Evolutionary conservation across 2,797 vertebrate species (phyloP).

Genomic region (Enteromius mattozi): DNA sequence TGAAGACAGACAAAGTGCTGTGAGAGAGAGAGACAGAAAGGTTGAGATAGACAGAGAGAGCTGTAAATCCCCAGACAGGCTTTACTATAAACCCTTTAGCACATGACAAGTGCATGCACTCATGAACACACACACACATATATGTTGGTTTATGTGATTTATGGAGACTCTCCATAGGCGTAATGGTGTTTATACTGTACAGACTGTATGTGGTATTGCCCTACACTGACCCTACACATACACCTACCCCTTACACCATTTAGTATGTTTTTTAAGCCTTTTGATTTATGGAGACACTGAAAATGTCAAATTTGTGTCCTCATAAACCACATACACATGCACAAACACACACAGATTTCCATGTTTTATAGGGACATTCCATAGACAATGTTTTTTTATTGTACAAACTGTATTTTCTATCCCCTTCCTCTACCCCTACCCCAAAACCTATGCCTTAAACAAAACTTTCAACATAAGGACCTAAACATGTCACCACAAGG

Average conservation of each 20-base stretch:
- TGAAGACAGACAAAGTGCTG: background rate
- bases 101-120: background rate
- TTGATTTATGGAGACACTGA: too few species aligned
- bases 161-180: too few species aligned
- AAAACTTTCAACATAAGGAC: background rate
- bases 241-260: too few species aligned
- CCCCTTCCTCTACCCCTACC: too few species aligned
- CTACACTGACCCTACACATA: too few species aligned
- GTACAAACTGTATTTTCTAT: background rate
- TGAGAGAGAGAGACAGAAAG: background rate
- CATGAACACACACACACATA: background rate
- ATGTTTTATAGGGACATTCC: background rate
- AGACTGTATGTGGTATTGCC: too few species aligned
- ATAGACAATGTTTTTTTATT: background rate
- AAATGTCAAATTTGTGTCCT: too few species aligned
- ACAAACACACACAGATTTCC: background rate
- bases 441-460: too few species aligned
- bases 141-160: too few species aligned
- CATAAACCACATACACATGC: too few species aligned
- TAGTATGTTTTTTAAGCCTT: too few species aligned
- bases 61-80: constrained; percentile 52
- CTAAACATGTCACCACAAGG: background rate
- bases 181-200: too few species aligned
- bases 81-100: constrained; percentile 44
- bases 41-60: constrained; percentile 28